phyloP scores from a whole-genome alignment of 1,140 invertebrate species.

The Hyles euphorbiae region DNA sequence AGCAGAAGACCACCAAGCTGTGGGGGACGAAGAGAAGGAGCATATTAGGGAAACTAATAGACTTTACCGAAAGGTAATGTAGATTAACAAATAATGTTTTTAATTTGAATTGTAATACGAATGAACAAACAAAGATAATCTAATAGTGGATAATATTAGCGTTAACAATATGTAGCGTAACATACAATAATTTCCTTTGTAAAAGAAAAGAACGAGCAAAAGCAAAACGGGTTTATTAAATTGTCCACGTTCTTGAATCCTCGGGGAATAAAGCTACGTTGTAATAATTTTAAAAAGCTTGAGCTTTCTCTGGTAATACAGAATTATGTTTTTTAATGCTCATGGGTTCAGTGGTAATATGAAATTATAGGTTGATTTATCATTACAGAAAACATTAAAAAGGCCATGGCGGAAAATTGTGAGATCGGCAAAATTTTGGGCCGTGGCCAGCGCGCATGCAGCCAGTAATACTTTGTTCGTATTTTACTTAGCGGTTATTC shows the following conservation, averaged over 20 bases:
- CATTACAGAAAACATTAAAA: constrained; percentile 36
- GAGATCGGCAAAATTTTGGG: constrained; percentile 39
- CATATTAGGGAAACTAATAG: constrained; percentile 40
- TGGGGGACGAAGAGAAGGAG: constrained; percentile 54
- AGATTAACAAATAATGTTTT: not conserved
- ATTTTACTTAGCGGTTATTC: constrained; percentile 46
- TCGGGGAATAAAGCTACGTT: too few species aligned
- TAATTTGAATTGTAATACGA: not conserved
- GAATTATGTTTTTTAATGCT: too few species aligned
- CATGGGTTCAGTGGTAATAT: too few species aligned
- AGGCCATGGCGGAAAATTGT: constrained; percentile 44
- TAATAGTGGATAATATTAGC: too few species aligned
- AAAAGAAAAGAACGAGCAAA: not conserved
- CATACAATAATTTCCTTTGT: not conserved
- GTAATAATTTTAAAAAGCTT: too few species aligned
- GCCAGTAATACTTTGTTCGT: constrained; percentile 40
- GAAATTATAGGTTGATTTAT: constrained; percentile 1
- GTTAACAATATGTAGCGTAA: too few species aligned
- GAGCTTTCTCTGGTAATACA: too few species aligned
- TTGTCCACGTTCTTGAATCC: too few species aligned
- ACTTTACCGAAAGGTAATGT: constrained; percentile 34
- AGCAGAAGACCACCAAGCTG: constrained; percentile 45
- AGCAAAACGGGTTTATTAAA: not conserved
- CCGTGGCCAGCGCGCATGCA: constrained; percentile 33
- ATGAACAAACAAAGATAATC: too few species aligned